Conservation (phyloP, 64 coral and sea anemone species). For the Dendronephthya gigantea region DNA sequence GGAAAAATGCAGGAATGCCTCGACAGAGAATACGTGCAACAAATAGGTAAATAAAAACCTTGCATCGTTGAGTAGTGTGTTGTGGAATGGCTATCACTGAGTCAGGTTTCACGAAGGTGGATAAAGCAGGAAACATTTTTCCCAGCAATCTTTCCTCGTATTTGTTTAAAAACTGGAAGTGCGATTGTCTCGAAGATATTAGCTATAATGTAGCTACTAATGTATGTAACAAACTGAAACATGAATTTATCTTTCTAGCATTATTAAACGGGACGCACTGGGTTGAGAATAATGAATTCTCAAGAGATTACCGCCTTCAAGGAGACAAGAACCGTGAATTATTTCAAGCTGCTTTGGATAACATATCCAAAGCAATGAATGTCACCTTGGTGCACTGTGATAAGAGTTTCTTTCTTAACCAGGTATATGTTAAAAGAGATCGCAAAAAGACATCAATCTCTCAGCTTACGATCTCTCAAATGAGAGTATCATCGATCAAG, state of each 20-base stretch:
- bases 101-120: too few relatives aligned
- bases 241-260: not conserved
- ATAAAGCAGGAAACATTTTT: too few relatives aligned
- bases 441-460: too few relatives aligned
- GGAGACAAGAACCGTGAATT: not conserved
- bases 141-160: too few relatives aligned
- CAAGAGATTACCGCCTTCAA: not conserved
- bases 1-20: not conserved
- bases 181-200: too few relatives aligned
- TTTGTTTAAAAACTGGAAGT: too few relatives aligned
- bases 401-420: not conserved
- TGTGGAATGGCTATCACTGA: too few relatives aligned
- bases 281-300: not conserved
- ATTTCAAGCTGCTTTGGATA: not conserved
- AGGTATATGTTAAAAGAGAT: not conserved
- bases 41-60: not conserved
- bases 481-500: not conserved
- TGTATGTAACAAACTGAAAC: not conserved
- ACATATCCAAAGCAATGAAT: not conserved
- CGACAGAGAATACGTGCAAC: not conserved
- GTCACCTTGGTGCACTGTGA: not conserved
- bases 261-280: not conserved
- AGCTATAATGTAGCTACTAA: too few relatives aligned
- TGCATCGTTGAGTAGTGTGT: too few relatives aligned
- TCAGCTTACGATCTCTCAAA: not conserved